A percentile compares a stretch with the other conserved stretches of the same genome.
Evolutionary conservation across 30 jellyfish, hydroid and myxozoan genomes (phyloP).

Genomic region (Chironex yamaguchii): DNA sequence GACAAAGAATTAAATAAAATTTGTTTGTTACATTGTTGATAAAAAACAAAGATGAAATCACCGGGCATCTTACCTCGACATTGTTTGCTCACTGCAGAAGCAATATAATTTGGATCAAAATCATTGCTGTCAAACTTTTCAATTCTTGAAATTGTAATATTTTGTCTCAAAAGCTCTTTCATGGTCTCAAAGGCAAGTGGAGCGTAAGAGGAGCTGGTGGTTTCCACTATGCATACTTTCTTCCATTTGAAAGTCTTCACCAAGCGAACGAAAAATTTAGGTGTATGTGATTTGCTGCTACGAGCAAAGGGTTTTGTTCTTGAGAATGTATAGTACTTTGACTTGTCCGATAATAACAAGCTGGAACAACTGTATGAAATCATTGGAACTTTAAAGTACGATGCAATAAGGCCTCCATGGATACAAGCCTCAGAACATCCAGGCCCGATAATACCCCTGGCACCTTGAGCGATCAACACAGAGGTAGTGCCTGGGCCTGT

Average conservation of each 20-base stretch:
- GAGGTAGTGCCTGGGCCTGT: constrained; percentile 71
- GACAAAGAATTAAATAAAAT: too few species aligned
- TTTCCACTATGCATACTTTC: constrained; percentile 74
- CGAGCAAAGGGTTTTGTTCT: constrained; percentile 90
- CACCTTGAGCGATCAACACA: constrained; percentile 37
- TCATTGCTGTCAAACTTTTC: constrained; percentile 66
- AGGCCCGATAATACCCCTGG: constrained; percentile 73
- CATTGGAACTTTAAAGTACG: constrained; percentile 78
- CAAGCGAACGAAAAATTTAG: constrained; percentile 31
- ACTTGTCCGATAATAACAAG: constrained; percentile 59
- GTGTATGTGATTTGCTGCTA: constrained; percentile 44
- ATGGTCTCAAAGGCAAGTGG: constrained; percentile 72
- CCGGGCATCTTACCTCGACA: constrained; percentile 77
- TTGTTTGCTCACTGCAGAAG: constrained; percentile 23
- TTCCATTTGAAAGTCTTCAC: constrained; percentile 77
- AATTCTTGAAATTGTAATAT: constrained; percentile 41
- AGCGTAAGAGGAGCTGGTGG: constrained; percentile 55
- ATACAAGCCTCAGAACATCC: constrained; percentile 69
- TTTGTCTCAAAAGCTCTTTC: constrained; percentile 42
- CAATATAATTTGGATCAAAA: constrained; percentile 27
- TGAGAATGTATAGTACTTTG: constrained; percentile 84
- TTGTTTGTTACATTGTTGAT: too few species aligned
- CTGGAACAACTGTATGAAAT: constrained; percentile 87
- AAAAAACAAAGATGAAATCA: neutral
- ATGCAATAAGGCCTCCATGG: constrained; percentile 71